Evolutionary conservation across 2,888 invertebrate genomes (phyloP).

Genomic region (Margaritifera margaritifera): DNA sequence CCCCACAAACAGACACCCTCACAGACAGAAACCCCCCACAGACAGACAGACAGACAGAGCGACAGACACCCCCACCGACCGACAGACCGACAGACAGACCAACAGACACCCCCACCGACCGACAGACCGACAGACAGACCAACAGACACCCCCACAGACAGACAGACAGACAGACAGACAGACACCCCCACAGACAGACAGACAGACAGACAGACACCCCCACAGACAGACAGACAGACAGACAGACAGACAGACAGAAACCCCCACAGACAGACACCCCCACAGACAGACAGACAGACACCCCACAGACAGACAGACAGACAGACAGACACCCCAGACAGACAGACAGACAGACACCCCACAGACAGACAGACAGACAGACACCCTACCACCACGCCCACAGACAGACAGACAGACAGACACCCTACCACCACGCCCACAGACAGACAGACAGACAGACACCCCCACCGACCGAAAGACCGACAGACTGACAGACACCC

Average conservation of each 20-base stretch:
- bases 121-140: conserved; percentile 21
- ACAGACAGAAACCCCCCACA: conserved; percentile 17
- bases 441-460: background rate
- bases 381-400: too few relatives aligned
- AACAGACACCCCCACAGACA: conserved; percentile 18
- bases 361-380: conserved; percentile 1
- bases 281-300: conserved; percentile 14
- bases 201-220: conserved; percentile 24
- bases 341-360: conserved; percentile 6
- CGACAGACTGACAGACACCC: too few relatives aligned
- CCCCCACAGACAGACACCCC: conserved; percentile 8
- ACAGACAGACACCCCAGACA: too few relatives aligned
- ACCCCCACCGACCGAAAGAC: too few relatives aligned
- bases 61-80: conserved; percentile 18
- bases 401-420: conserved; percentile 1
- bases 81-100: conserved; percentile 21
- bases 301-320: conserved; percentile 12
- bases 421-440: background rate
- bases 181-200: conserved; percentile 21
- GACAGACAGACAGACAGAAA: conserved; percentile 15
- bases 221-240: conserved; percentile 17
- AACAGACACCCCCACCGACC: conserved; percentile 14
- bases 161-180: conserved; percentile 26
- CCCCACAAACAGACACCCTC: conserved; percentile 7
- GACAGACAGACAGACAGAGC: conserved; percentile 19